These are phyloP conservation scores for Aurelia sp. DNA, from an alignment of 30 jellyfish, hydroid and myxozoan genomes.

Conservation along the genomic window DNA sequence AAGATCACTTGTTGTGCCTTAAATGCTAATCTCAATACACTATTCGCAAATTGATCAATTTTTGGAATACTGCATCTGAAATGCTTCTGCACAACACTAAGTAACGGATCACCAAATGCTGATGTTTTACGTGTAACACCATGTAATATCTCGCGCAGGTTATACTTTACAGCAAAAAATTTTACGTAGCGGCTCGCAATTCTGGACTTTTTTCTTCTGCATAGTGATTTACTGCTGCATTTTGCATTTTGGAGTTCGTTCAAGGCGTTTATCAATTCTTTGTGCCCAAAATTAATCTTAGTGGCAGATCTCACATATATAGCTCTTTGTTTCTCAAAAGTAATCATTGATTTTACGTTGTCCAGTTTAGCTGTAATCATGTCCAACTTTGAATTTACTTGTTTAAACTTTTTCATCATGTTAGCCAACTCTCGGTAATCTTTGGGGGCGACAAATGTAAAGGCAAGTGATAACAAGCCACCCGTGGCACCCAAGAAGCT, in stretches of 20 bases:
- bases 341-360: slow-evolving; percentile 4
- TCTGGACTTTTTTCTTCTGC: slow-evolving; percentile 18
- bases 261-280: not conserved
- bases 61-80: slow-evolving; percentile 35
- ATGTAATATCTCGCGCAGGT: slow-evolving; percentile 15
- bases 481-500: slow-evolving; percentile 54
- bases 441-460: slow-evolving; percentile 22
- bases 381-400: slow-evolving; percentile 48
- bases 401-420: slow-evolving; percentile 41
- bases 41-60: slow-evolving; percentile 15
- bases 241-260: slow-evolving; percentile 6
- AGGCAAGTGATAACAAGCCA: slow-evolving; percentile 16
- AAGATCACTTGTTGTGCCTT: slow-evolving; percentile 56
- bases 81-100: slow-evolving; percentile 5
- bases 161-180: slow-evolving; percentile 1
- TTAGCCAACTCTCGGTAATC: slow-evolving; percentile 46
- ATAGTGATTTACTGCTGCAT: slow-evolving; percentile 8
- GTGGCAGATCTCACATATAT: slow-evolving; percentile 14
- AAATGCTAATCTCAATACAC: slow-evolving; percentile 25
- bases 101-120: slow-evolving; percentile 46
- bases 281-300: slow-evolving; percentile 29
- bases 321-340: slow-evolving; percentile 22
- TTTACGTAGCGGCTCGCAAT: slow-evolving; percentile 24
- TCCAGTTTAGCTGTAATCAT: slow-evolving; percentile 21
- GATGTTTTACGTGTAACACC: slow-evolving; percentile 19